Evolutionary conservation across 2,113 vertebrate genomes (phyloP), one percentile per base, ranked within the genome.

Genomic region (Smithornis capensis): DNA sequence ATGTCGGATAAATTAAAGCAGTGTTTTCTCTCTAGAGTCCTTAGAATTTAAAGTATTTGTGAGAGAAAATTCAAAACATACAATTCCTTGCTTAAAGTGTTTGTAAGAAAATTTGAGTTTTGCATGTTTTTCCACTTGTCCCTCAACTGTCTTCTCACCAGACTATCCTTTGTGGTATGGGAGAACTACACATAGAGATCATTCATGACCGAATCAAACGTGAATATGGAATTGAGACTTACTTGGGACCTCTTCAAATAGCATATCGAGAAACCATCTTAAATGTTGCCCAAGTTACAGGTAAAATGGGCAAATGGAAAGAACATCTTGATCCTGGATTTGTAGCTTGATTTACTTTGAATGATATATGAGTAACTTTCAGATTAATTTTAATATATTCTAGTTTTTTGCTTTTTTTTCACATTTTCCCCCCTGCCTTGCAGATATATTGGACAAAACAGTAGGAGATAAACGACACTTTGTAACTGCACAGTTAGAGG

Each of bases 81-180:
- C 50, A 65, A 83, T 6, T 33, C 28, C 25, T 63, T 73, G 19
- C 16, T 38, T 92, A 44, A 92, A 56, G 23, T 64, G 6, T 77
- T 77, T 62, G 11, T 38, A 57, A 59, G 38, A 70, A 73, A 83
- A 44, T 3, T 10, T 15, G 19, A 50, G 10, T 67, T 79, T 70
- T 62, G 6, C 35, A 24, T 35, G 7, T 37, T 65, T 80, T 67
- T 29, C 12, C 15, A 80, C 42, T 75, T 83, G 24, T 65, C 8
- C 83, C 53, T 83, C 83, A 91, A 70, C 33, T 76, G 21, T 87
- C 57, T 63, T 91, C 40, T 80, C 74, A 55, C 53, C 88, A 99
- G 99, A 99, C 98, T 21, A 86, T 99, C 87, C 97, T 99, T 31
- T 99, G 99, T 96, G 99, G 99, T n/a, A 99, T 99, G 99, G 99